Evolutionary conservation across 2,888 invertebrate species (phyloP), one percentile per base, ranked within the genome.

Genomic region (Lingula anatina): DNA sequence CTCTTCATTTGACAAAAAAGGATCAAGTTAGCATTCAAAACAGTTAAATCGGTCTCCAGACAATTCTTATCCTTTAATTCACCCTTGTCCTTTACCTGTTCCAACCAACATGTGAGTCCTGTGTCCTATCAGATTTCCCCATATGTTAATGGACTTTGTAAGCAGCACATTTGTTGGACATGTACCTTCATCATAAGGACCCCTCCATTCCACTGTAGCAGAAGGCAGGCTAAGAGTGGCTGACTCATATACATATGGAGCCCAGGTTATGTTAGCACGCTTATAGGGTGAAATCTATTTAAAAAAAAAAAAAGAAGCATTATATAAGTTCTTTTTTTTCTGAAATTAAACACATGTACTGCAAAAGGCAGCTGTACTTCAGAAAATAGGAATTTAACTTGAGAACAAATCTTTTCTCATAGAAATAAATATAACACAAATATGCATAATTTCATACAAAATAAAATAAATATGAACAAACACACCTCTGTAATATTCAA

Each of bases 181-280:
- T 7, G 51, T 44, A 9, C 37, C 28, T 42, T 63, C 59, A 45
- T 61, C 53, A 28, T 62, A 51, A 5, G 54, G 45, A 20, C 57
- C 44, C 9, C 66, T 51, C 24, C 64, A 55, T 52, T 65, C 64
- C 7, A 65, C 54, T 0, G 56, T 57, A 5, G 63, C 59, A 7
- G 58, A 47, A 4, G 67, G 65, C 39, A 64, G 48, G 23, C 60
- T 58, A 57, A 61, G 60, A 2, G 55, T 53, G 5, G 65, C 62
- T 7, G 49, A 55, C 44, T 60, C 57, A 47, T 66, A 67, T 28
- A 66, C 44, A 47, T 49, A 61, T 5, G 59, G 56, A 24, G 57
- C 57, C 49, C 57, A 62, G 0, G 66, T 65, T 27, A 67, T 51
- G 50, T 67, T 67, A 12, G 58, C 58, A 21, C 59, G 51, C n/a